Percentiles rank a stretch among this genome's conserved stretches.
Evolutionary conservation across 2,797 vertebrate genomes (phyloP).

Genomic region (Cetoscarus ocellatus): DNA sequence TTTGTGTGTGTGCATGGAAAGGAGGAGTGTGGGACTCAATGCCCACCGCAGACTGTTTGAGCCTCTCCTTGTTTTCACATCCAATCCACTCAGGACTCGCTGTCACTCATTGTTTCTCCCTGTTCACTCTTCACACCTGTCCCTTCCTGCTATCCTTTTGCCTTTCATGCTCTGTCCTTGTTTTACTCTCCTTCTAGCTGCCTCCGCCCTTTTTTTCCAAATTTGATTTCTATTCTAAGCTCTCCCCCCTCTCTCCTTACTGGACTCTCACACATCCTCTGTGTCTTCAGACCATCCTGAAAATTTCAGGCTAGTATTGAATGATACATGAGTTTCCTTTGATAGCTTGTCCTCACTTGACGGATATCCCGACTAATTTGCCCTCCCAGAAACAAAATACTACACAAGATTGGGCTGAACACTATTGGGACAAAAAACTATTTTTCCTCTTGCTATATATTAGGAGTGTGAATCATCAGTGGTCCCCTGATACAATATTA

Average conservation of each 20-base stretch:
- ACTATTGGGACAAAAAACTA: too few species aligned
- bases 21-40: constrained; percentile 23
- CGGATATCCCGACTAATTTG: constrained; percentile 55
- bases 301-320: constrained; percentile 72
- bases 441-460: too few species aligned
- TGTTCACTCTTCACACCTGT: constrained; percentile 70
- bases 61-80: constrained; percentile 65
- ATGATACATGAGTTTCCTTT: constrained; percentile 80
- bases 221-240: constrained; percentile 70
- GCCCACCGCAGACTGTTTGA: constrained; percentile 34
- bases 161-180: constrained; percentile 47
- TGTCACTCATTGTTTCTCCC: constrained; percentile 72
- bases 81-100: constrained; percentile 54
- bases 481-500: too few species aligned
- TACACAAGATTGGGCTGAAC: background rate
- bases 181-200: constrained; percentile 33
- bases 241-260: constrained; percentile 40
- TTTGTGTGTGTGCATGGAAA: constrained; percentile 20
- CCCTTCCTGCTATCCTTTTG: constrained; percentile 53
- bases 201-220: constrained; percentile 24
- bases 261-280: constrained; percentile 47
- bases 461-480: too few species aligned
- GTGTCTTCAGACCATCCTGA: constrained; percentile 69
- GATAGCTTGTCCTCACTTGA: constrained; percentile 69
- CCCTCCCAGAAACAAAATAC: constrained; percentile 38